Evolutionary conservation across 2,888 invertebrate genomes (phyloP).

Genomic region (Dendrolimus houi): DNA sequence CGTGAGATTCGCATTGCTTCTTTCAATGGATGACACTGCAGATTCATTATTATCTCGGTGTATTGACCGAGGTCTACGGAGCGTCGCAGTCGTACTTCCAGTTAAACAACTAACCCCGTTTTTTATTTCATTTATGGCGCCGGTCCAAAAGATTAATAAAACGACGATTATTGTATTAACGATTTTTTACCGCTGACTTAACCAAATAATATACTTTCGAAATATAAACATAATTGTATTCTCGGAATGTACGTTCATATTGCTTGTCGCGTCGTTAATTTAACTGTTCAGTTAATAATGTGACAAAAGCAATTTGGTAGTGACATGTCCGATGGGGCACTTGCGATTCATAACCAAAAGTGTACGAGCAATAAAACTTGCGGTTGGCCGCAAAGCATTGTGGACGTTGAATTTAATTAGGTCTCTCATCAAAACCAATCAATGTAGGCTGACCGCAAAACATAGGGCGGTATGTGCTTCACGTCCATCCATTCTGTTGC

Average conservation of each 20-base stretch:
- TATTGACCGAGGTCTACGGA: constrained; percentile 28
- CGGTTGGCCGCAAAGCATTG: constrained; percentile 34
- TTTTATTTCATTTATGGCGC: neutral
- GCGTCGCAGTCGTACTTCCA: neutral
- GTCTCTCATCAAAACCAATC: constrained; percentile 22
- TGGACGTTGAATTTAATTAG: constrained; percentile 44
- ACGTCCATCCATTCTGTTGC: constrained; percentile 30
- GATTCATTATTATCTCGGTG: constrained; percentile 31
- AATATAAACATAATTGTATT: neutral
- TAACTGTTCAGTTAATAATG: neutral
- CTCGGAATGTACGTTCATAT: neutral
- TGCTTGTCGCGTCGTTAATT: neutral
- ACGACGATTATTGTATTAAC: neutral
- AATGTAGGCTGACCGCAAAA: constrained; percentile 34
- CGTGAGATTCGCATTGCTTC: constrained; percentile 29
- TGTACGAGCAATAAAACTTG: constrained; percentile 32
- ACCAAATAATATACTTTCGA: neutral
- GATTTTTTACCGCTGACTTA: neutral
- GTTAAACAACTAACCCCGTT: neutral
- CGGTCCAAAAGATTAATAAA: neutral
- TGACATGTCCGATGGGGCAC: constrained; percentile 12
- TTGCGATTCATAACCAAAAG: constrained; percentile 30
- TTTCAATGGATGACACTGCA: constrained; percentile 46
- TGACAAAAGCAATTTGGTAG: constrained; percentile 18
- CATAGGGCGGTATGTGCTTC: constrained; percentile 27